Base-by-base conservation (phyloP, 2,888 invertebrate genomes). In the Sepiola atlantica region DNA sequence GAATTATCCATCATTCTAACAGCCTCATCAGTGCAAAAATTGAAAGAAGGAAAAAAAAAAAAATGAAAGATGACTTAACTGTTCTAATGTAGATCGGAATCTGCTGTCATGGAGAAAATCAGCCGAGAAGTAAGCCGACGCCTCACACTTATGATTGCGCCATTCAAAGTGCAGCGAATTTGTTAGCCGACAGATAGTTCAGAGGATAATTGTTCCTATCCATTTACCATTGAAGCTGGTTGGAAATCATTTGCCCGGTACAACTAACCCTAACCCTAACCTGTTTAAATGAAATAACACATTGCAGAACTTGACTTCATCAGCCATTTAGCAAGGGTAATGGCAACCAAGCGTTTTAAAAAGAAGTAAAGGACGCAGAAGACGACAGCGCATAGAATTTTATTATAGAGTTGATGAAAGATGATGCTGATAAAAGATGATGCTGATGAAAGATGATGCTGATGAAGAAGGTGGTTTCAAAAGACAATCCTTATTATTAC, bases 251-350 rank as follows among this genome's bases (percentile, higher is more conserved):
- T 16, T 32, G 77, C 18, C 16, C n/a, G 1, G 16, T n/a, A 21
- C n/a, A 77, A 77, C 77, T n/a, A 77, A 77, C 12, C 28, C 10
- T n/a, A n/a, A n/a, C n/a, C n/a, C n/a, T n/a, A n/a, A 77, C 77
- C 77, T 77, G n/a, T 77, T 77, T 77, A 77, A 77, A 77, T 77
- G 77, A 77, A 77, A 77, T 77, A 77, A 77, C 77, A 77, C n/a
- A 77, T 77, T n/a, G 77, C n/a, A 77, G 77, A 77, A n/a, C 77
- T 77, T 32, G 32, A 16, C 77, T 77, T n/a, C 77, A 77, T 77
- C 77, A 77, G n/a, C 16, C n/a, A 77, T 77, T 77, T 77, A 32
- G n/a, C n/a, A 77, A 18, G 77, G n/a, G 77, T n/a, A 77, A 77
- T 77, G n/a, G 77, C 16, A n/a, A 77, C n/a, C 77, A 77, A 77